Percentiles rank a stretch among this genome's conserved stretches.
Evolutionary conservation across 2,888 invertebrate genomes (phyloP).

Genomic region (Lycophotia porphyrea): DNA sequence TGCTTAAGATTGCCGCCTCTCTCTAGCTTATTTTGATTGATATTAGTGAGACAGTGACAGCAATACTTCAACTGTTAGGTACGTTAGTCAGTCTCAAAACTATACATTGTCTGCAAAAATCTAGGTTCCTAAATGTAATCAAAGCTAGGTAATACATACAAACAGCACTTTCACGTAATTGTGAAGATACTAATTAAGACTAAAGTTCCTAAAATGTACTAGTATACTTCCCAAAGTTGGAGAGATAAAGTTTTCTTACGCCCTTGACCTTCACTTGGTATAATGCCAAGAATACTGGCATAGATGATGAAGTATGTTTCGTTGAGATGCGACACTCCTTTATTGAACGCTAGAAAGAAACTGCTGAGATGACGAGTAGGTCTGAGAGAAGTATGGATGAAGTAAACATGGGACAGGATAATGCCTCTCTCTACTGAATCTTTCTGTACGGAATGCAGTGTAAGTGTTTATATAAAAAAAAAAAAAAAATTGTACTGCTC

Average conservation of each 20-base stretch:
- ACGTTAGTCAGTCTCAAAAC: not conserved
- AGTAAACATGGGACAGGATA: not conserved
- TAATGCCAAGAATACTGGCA: conserved; percentile 37
- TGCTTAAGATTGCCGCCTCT: not conserved
- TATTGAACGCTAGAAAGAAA: not conserved
- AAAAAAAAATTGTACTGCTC: too few species aligned
- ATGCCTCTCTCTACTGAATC: too few species aligned
- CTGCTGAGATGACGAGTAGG: not conserved
- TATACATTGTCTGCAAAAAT: not conserved
- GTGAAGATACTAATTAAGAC: conserved; percentile 51
- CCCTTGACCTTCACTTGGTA: conserved; percentile 45
- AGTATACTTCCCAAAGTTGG: conserved; percentile 36
- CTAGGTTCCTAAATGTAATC: conserved; percentile 14
- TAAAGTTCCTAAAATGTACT: conserved; percentile 43
- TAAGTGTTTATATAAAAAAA: too few species aligned
- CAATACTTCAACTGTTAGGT: not conserved
- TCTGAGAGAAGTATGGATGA: not conserved
- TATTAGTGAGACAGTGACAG: not conserved
- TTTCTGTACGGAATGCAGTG: too few species aligned
- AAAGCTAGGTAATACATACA: conserved; percentile 4
- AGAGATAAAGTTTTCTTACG: conserved; percentile 33
- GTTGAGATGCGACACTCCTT: conserved; percentile 4
- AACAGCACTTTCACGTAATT: conserved; percentile 16
- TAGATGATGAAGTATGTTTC: not conserved
- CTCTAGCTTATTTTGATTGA: not conserved